Conservation (phyloP, 2,888 invertebrate species). For the Odontocolon sp. region DNA sequence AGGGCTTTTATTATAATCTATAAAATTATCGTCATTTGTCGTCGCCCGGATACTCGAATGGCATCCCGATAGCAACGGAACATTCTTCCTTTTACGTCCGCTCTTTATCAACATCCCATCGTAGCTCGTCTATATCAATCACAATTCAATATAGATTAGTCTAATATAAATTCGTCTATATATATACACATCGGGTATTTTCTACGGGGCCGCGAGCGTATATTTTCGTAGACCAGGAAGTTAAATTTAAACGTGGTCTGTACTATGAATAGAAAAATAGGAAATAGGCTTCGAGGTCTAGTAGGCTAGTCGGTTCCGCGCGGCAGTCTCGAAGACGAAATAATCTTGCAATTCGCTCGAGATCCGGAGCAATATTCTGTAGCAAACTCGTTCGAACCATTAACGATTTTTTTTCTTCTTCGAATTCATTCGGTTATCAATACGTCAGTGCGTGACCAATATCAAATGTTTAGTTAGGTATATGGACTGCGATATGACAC, state of each 20-base stretch:
- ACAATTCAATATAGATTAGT: not conserved
- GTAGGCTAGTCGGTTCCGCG: conserved; percentile 66
- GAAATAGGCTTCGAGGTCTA: conserved; percentile 62
- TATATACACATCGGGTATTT: not conserved
- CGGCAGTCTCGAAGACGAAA: conserved; percentile 36
- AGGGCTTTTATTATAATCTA: conserved; percentile 49
- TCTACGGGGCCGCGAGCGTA: conserved; percentile 2
- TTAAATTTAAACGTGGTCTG: conserved; percentile 35
- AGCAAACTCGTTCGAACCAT: not conserved
- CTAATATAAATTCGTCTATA: not conserved
- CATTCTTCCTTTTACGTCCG: conserved; percentile 11
- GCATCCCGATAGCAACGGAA: conserved; percentile 23
- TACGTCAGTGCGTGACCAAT: conserved; percentile 34
- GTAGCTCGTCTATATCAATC: not conserved
- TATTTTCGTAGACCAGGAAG: conserved; percentile 20
- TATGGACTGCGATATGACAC: conserved; percentile 30
- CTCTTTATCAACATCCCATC: not conserved
- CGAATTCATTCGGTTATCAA: not conserved
- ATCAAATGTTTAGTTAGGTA: not conserved
- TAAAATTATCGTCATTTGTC: conserved; percentile 54
- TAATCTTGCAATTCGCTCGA: conserved; percentile 10
- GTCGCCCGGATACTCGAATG: conserved; percentile 21
- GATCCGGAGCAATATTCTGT: not conserved
- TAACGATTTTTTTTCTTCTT: not conserved
- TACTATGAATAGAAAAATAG: conserved; percentile 71